Base-by-base conservation (phyloP, 2,888 invertebrate genomes). In the Spicauda simplicius region DNA sequence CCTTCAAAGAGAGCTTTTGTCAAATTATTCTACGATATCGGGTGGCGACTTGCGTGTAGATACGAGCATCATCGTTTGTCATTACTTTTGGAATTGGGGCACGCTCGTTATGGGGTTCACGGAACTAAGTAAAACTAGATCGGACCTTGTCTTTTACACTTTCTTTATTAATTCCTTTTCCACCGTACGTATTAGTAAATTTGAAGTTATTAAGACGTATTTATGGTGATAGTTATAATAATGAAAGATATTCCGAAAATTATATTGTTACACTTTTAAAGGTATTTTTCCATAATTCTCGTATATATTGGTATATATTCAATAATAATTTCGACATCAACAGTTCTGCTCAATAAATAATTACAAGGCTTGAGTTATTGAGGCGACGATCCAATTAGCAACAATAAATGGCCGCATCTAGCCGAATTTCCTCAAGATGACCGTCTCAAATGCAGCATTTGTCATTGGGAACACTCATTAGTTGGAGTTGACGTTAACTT, bases 401-500 rank as follows among this genome's bases (percentile, higher is more conserved):
- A 41, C 16, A 64, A 64, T 53, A 70, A 70, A 68, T 68, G 61
- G 64, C 72, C 77, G 76, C 74, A 81, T 85, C 83, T 76, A 83
- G 80, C 75, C 82, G 75, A 85, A 86, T 81, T 81, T 82, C 72
- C 71, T 77, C 77, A 74, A 72, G 75, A 76, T 76, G 76, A 77
- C 74, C 73, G 77, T 78, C 79, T 80, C 81, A 79, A 87, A 86
- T 82, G 80, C 83, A 82, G 84, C 89, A 91, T 91, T 90, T 90
- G 90, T 91, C 91, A 90, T 87, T 81, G 80, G 80, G 79, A 88
- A 81, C 81, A 83, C 84, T 91, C 90, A 91, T 92, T 92, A 90
- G 90, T 87, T 83, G 80, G 80, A 86, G 86, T 81, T 89, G 90
- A 91, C 90, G 88, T 89, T 85, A 89, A 91, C 90, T 90, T 88